Evolutionary conservation across 2,113 vertebrate species (phyloP), one percentile per base, ranked within the genome.

Genomic region (Cairina moschata): DNA sequence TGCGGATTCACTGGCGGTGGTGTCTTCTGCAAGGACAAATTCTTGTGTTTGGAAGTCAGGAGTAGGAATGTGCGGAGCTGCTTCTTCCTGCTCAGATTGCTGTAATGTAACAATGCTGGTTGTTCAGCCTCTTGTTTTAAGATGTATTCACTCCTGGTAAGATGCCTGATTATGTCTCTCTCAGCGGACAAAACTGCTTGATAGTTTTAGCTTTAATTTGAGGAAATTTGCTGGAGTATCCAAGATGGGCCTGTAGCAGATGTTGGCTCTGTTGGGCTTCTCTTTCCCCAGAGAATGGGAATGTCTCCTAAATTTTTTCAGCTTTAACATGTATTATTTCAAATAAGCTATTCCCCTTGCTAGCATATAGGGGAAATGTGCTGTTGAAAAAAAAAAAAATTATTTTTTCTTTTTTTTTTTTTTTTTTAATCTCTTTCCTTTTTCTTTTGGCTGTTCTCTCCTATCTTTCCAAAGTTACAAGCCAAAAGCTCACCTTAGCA

Each of bases 1-100:
- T 1, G 0, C 0, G 1, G 50, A 31, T 59, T n/a, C 4, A 1
- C 3, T 18, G 28, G 22, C 20, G 18, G 22, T 5, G 4, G 18
- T 9, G 46, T 38, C n/a, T 72, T 52, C 58, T 48, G 54, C 42
- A 48, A n/a, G 48, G 44, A 54, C 13, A 38, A 13, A 46, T 56
- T 56, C 10, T 3, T 9, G 11, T 46, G 13, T 7, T 38, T 25
- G 52, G 28, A 69, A 67, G 59, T 8, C 22, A 28, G 44, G n/a
- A 58, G 6, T 29, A 18, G 32, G 31, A 63, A 60, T 0, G 0
- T 56, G 17, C 25, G 18, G 31, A 59, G n/a, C 52, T 36, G 25
- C 52, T 81, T 14, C 40, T 79, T 86, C n/a, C 36, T 74, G 23
- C 32, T 69, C 36, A 8, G 38, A 52, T 34, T 59, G 29, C 32